Evolutionary conservation across 2,797 vertebrate species (phyloP), one percentile per base, ranked within the genome.

Genomic region (Petrocephalus schoutedeni): DNA sequence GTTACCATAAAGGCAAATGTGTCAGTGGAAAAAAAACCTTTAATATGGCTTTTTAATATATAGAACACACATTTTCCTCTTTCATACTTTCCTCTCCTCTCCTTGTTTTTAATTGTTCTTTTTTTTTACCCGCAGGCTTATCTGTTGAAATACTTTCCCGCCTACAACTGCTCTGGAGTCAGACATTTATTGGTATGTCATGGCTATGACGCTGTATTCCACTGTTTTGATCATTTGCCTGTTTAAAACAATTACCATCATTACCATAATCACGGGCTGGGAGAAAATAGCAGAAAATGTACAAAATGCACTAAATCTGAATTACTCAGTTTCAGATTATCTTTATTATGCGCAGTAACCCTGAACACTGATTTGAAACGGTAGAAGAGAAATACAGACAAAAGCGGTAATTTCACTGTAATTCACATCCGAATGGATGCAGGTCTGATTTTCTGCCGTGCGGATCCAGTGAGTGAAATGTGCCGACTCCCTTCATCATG

Each of bases 391-490:
- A 89, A 91, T 92, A 91, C 91, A 64, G 19, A 56, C 93, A 92
- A 89, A 91, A 88, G 88, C 86, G 88, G 89, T 67, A 88, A 4
- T 19, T n/a, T 23, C 89, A 89, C 61, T 71, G 64, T 71, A 32
- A 14, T 90, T 89, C 23, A 56, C 51, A 84, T 56, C 82, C 14
- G 4, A 23, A 10, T 54, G 16, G 49, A 28, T 84, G 49, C 4
- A 4, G 53, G 21, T 93, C 91, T 91, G 89, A 89, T 93, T 94
- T 93, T 92, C 90, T 93, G 92, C 91, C 93, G 91, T 91, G 84
- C 86, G 36, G 91, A 89, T 89, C 89, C 82, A 82, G 54, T 36
- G 64, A 61, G 86, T 87, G 91, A 91, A 92, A 89, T 87, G 71
- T 53, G 36, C 67, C 41, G 49, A 36, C 54, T 12, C 54, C 32